These are phyloP conservation scores for Austrofundulus limnaeus DNA, from an alignment of 2,113 vertebrate species.

Conservation along the genomic window DNA sequence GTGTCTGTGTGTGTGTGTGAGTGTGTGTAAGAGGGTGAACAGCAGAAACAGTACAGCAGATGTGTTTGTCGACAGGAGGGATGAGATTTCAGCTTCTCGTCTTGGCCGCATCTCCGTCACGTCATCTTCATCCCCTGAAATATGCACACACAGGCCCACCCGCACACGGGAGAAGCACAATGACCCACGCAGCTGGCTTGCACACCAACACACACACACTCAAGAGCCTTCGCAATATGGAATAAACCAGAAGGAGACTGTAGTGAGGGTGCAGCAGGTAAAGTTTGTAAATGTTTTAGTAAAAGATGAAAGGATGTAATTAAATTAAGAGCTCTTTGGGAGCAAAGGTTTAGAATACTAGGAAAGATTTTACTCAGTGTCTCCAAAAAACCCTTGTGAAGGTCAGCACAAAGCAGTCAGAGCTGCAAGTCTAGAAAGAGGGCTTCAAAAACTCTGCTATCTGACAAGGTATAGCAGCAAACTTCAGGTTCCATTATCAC, in stretches of 20 bases:
- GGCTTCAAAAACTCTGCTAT: slow-evolving; percentile 7
- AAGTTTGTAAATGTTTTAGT: not conserved
- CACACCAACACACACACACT: slow-evolving; percentile 29
- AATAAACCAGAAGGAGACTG: slow-evolving; percentile 18
- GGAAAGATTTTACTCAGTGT: too few species aligned
- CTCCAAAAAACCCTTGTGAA: not conserved
- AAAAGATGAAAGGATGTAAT: not conserved
- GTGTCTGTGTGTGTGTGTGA: slow-evolving; percentile 21
- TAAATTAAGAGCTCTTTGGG: not conserved
- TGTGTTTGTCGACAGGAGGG: slow-evolving; percentile 7
- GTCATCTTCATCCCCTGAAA: slow-evolving; percentile 16
- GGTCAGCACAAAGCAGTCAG: slow-evolving; percentile 15
- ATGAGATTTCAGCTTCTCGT: slow-evolving; percentile 26
- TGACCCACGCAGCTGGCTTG: slow-evolving; percentile 25
- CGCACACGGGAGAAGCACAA: slow-evolving; percentile 65
- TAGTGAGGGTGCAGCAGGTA: not conserved
- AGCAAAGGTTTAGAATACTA: not conserved
- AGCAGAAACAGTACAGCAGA: not conserved
- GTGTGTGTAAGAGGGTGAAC: slow-evolving; percentile 6
- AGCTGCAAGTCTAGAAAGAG: slow-evolving; percentile 2
- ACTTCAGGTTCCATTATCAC: slow-evolving; percentile 16
- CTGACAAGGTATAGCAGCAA: slow-evolving; percentile 7
- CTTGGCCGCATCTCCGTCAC: slow-evolving; percentile 28
- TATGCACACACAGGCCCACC: slow-evolving; percentile 21
- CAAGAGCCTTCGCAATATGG: slow-evolving; percentile 43